Percentiles rank a stretch among this genome's conserved stretches.
Conservation (phyloP, 2,888 invertebrate genomes). For the Drosophila macrospina region DNA sequence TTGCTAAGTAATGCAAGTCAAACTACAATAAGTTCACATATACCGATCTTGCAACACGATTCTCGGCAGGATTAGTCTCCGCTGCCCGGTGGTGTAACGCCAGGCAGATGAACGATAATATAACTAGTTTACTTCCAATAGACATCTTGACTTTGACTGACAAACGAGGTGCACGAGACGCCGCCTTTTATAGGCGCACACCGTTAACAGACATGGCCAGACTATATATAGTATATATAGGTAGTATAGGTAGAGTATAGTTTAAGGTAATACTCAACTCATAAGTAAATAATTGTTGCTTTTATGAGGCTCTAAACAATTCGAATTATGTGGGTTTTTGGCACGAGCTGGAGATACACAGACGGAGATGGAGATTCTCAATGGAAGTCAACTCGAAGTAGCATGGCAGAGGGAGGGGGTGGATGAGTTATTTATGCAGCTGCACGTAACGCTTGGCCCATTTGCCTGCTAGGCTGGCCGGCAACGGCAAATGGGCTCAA, state of each 20-base stretch:
- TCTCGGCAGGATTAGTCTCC: constrained; percentile 29
- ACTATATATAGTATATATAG: constrained; percentile 13
- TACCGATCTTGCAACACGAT: constrained; percentile 31
- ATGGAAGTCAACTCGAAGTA: constrained; percentile 25
- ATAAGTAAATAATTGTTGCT: constrained; percentile 21
- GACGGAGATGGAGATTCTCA: constrained; percentile 26
- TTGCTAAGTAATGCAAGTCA: background rate
- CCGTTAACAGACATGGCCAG: constrained; percentile 11
- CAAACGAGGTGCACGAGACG: background rate
- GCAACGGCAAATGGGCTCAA: constrained; percentile 37
- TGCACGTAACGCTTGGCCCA: constrained; percentile 69
- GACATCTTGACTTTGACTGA: constrained; percentile 60
- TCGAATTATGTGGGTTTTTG: constrained; percentile 26
- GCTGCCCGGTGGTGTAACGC: constrained; percentile 13
- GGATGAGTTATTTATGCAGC: constrained; percentile 72
- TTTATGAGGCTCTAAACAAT: constrained; percentile 37
- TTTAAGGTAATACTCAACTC: constrained; percentile 1
- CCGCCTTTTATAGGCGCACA: constrained; percentile 56
- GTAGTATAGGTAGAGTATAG: constrained; percentile 7
- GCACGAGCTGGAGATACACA: constrained; percentile 14
- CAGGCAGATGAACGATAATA: constrained; percentile 38
- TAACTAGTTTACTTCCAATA: constrained; percentile 35
- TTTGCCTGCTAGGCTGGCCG: constrained; percentile 38
- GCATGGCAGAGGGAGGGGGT: background rate
- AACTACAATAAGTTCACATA: no score